Percentiles rank a stretch among this genome's conserved stretches.
Conservation (phyloP, 2,797 vertebrate genomes). For the Sternarchorhynchus goeldii region DNA sequence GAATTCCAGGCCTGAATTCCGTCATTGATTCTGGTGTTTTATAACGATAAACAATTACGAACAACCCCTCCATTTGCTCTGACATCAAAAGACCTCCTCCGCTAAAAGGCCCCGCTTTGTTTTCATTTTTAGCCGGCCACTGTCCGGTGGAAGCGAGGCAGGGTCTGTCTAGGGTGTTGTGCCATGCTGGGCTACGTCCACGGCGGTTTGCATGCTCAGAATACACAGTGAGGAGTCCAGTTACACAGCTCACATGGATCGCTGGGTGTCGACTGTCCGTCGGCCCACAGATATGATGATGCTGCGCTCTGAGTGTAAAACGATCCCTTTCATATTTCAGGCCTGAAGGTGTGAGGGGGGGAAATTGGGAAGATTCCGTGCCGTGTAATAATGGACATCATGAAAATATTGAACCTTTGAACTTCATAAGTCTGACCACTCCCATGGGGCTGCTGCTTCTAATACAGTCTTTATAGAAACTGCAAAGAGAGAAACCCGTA, state of each 20-base stretch:
- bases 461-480: slow-evolving; percentile 33
- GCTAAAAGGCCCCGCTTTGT: slow-evolving; percentile 67
- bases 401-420: slow-evolving; percentile 52
- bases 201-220: slow-evolving; percentile 76
- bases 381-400: slow-evolving; percentile 36
- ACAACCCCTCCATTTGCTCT: slow-evolving; percentile 1
- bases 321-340: slow-evolving; percentile 66
- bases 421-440: background rate
- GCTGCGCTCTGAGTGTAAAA: slow-evolving; percentile 75
- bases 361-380: slow-evolving; percentile 41
- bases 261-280: slow-evolving; percentile 75
- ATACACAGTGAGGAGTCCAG: slow-evolving; percentile 73
- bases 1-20: background rate
- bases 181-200: slow-evolving; percentile 65
- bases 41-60: background rate
- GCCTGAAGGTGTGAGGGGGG: slow-evolving; percentile 45
- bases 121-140: slow-evolving; percentile 67
- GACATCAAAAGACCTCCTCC: slow-evolving; percentile 62
- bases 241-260: slow-evolving; percentile 76
- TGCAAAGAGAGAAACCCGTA: too few species aligned
- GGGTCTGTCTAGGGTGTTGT: slow-evolving; percentile 66
- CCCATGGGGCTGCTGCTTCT: background rate
- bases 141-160: slow-evolving; percentile 60
- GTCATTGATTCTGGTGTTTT: background rate
- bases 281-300: slow-evolving; percentile 73